Percentiles rank a stretch among this genome's conserved stretches.
Conservation (phyloP, 2,113 vertebrate species). For the Orycteropus afer region DNA sequence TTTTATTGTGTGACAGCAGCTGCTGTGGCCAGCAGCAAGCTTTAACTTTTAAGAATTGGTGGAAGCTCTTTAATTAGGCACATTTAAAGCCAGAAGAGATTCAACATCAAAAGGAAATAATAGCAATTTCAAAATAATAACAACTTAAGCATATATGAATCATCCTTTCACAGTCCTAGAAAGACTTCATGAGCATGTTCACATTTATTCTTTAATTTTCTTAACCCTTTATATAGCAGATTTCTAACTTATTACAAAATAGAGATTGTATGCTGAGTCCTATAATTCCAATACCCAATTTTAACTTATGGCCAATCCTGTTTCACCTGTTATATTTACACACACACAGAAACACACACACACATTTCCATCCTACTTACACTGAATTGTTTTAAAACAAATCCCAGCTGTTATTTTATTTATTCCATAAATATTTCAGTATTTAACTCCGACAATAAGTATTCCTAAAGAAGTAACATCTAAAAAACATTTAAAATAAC, state of each 20-base stretch:
- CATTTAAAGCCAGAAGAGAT: conserved; percentile 40
- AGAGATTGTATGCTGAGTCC: neutral
- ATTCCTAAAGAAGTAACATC: neutral
- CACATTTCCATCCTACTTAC: neutral
- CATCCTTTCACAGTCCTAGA: neutral
- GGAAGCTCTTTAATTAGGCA: conserved; percentile 56
- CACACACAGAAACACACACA: no score
- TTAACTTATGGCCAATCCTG: neutral
- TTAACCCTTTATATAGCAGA: neutral
- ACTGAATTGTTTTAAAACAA: neutral
- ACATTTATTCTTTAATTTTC: conserved; percentile 2
- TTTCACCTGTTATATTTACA: neutral
- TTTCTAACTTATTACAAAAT: neutral
- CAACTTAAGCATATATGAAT: neutral
- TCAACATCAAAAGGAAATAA: conserved; percentile 52
- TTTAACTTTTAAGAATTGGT: conserved; percentile 54
- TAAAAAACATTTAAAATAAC: neutral
- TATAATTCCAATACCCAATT: neutral
- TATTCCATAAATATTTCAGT: neutral
- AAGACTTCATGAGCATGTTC: neutral
- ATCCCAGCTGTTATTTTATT: neutral
- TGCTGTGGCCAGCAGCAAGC: neutral
- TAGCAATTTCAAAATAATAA: conserved; percentile 37
- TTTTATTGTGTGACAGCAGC: neutral
- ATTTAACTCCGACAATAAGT: neutral